These are phyloP conservation scores for Sebastes cheni DNA, from an alignment of 2,797 vertebrate species.

Conservation along the genomic window DNA sequence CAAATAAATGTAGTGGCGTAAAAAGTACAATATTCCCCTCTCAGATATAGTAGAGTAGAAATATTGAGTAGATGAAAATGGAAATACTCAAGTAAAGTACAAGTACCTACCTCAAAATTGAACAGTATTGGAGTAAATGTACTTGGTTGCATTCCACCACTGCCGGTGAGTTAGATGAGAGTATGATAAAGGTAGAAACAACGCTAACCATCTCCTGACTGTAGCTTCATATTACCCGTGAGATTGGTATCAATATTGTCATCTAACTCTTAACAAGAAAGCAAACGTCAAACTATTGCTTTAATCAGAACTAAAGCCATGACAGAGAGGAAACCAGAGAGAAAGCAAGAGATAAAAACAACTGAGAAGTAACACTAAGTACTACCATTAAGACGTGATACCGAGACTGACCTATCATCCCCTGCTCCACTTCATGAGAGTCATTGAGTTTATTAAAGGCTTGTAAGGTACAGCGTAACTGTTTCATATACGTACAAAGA, in stretches of 20 bases:
- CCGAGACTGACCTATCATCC: background rate
- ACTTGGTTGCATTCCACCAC: too few relatives aligned
- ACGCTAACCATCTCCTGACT: too few relatives aligned
- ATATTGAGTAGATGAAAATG: too few relatives aligned
- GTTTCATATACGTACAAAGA: background rate
- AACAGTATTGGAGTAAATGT: too few relatives aligned
- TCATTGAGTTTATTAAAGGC: too few relatives aligned
- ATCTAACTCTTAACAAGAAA: background rate
- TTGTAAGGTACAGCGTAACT: background rate
- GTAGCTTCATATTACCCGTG: background rate
- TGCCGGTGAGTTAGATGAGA: too few relatives aligned
- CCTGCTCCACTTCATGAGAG: background rate
- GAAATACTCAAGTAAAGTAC: too few relatives aligned
- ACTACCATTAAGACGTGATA: background rate
- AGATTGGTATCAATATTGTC: background rate
- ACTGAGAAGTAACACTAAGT: background rate
- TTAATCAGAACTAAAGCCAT: background rate
- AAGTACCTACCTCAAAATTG: too few relatives aligned
- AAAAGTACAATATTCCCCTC: too few relatives aligned
- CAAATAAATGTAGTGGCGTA: too few relatives aligned
- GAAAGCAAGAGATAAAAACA: background rate
- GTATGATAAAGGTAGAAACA: too few relatives aligned
- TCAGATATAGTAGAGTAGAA: too few relatives aligned
- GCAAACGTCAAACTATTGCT: background rate
- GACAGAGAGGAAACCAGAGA: background rate